Percentiles rank a stretch among this genome's conserved stretches.
phyloP scores from a whole-genome alignment of 2,797 vertebrate species.

The Gambelia wislizenii region DNA sequence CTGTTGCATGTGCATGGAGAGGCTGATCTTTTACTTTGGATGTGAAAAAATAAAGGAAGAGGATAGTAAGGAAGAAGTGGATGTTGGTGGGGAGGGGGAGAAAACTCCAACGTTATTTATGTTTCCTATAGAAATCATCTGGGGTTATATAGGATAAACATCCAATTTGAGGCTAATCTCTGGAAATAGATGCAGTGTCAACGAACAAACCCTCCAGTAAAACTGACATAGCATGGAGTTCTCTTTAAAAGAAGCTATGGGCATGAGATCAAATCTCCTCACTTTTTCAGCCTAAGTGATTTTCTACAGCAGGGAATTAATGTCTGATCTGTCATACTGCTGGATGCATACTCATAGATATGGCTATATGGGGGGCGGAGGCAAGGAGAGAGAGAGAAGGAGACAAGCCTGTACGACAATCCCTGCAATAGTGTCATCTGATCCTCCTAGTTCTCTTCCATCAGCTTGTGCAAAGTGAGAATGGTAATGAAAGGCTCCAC shows the following conservation, averaged over 20 bases:
- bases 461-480: background rate
- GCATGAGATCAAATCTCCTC: conserved; percentile 45
- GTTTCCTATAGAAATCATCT: conserved; percentile 27
- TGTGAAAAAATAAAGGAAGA: accelerated
- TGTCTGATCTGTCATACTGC: conserved; percentile 27
- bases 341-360: background rate
- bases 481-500: conserved; percentile 50
- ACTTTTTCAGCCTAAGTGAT: conserved; percentile 49
- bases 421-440: conserved; percentile 33
- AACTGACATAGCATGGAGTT: conserved; percentile 50
- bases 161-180: conserved; percentile 57
- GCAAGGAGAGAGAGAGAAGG: background rate
- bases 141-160: conserved; percentile 32
- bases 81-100: no score
- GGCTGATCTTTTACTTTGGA: background rate
- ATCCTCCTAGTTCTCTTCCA: conserved; percentile 43
- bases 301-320: conserved; percentile 45
- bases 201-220: conserved; percentile 56
- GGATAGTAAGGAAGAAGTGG: background rate
- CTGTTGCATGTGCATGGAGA: conserved; percentile 6
- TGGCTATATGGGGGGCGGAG: background rate
- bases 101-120: background rate
- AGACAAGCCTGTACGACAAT: conserved; percentile 39
- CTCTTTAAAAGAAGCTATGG: conserved; percentile 19
- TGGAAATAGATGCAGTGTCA: conserved; percentile 41